A percentile compares a stretch with the other conserved stretches of the same genome.
Evolutionary conservation across 2,797 vertebrate species (phyloP).

Genomic region (Acridotheres tristis): DNA sequence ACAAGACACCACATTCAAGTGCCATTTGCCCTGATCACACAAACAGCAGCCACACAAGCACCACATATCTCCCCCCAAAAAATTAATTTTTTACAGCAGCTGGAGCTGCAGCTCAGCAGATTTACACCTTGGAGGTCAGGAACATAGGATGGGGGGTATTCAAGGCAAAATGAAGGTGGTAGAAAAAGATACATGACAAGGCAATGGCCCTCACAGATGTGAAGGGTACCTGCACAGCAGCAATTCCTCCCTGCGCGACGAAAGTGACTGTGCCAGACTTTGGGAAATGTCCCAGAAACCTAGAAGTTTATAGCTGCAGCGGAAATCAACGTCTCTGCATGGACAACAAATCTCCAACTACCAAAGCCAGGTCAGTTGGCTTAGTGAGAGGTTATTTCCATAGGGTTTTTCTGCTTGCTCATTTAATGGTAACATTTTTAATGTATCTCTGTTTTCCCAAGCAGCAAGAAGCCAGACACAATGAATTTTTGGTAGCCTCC

Average conservation of each 20-base stretch:
- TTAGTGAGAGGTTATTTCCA: neutral
- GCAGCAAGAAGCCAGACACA: neutral
- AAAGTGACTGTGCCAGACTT: neutral
- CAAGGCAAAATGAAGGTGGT: neutral
- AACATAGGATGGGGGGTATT: neutral
- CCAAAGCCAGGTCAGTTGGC: constrained; percentile 19
- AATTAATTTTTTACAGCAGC: neutral
- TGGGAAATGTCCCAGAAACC: neutral
- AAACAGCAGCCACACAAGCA: neutral
- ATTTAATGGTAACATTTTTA: neutral
- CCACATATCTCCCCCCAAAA: fast-evolving
- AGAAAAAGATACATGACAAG: neutral
- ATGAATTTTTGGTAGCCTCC: neutral
- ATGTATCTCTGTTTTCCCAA: neutral
- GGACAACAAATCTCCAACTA: neutral
- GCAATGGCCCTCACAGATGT: neutral
- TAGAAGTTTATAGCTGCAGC: neutral
- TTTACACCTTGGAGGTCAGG: neutral
- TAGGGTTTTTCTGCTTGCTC: neutral
- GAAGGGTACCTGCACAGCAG: neutral
- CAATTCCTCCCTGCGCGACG: neutral
- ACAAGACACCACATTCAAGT: neutral
- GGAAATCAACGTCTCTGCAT: neutral
- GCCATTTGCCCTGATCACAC: neutral
- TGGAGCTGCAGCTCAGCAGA: neutral